A percentile compares a stretch with the other conserved stretches of the same genome.
Evolutionary conservation across 2,113 vertebrate genomes (phyloP).

Genomic region (Oryzias javanicus): DNA sequence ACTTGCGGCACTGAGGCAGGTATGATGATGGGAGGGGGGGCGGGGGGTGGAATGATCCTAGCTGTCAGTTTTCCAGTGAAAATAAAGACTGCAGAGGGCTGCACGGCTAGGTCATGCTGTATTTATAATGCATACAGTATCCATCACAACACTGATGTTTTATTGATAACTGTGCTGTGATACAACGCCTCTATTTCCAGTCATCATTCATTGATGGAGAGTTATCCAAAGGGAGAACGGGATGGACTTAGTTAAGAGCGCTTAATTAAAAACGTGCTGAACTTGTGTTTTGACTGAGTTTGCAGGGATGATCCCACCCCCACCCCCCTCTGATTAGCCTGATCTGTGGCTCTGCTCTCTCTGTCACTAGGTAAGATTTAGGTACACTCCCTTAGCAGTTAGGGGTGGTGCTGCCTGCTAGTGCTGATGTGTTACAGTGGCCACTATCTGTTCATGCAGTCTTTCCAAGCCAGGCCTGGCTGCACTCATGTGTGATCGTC

Average conservation of each 20-base stretch:
- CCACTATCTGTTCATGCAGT: conserved; percentile 69
- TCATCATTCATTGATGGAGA: conserved; percentile 62
- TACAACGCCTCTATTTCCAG: conserved; percentile 56
- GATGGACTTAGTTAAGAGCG: conserved; percentile 17
- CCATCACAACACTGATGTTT: conserved; percentile 45
- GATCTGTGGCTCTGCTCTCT: conserved; percentile 36
- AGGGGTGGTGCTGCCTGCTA: conserved; percentile 66
- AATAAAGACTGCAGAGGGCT: conserved; percentile 61
- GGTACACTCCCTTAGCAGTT: conserved; percentile 64
- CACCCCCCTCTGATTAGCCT: conserved; percentile 16
- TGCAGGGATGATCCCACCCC: conserved; percentile 27
- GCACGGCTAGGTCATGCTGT: conserved; percentile 66
- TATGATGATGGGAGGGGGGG: conserved; percentile 39
- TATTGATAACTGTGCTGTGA: conserved; percentile 63
- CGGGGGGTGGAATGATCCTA: conserved; percentile 26
- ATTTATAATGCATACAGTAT: conserved; percentile 29
- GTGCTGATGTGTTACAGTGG: conserved; percentile 68
- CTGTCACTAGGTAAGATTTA: conserved; percentile 75
- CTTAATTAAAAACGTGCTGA: conserved; percentile 26
- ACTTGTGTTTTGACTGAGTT: conserved; percentile 46
- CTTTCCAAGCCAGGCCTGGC: conserved; percentile 41
- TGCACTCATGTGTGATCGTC: not conserved
- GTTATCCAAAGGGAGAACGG: conserved; percentile 19
- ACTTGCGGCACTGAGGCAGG: conserved; percentile 67
- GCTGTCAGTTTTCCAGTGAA: conserved; percentile 64